Base-by-base conservation (phyloP, 2,113 vertebrate genomes). In the Pipra filicauda region DNA sequence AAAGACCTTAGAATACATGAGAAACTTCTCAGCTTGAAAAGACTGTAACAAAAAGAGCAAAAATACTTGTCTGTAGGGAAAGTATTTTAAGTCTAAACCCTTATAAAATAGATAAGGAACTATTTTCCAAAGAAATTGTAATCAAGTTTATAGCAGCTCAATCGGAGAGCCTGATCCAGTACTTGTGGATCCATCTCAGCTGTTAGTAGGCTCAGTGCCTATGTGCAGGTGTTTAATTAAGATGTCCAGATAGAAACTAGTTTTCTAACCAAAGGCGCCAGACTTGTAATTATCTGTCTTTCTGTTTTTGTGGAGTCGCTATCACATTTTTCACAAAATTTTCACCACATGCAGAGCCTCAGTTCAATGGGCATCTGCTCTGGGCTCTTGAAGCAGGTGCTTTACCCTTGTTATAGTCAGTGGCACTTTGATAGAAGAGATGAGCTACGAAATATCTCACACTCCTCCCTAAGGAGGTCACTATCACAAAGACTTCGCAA, bases 161-260 rank as follows among this genome's bases (percentile, higher is more conserved):
- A 2, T 51, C 31, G 9, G 79, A 76, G 31, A 70, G 16, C 19
- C 41, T 21, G 48, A 24, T 55, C n/a, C 31, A 6, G 28, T 30
- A 20, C 20, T 26, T 2, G 3, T 2, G 2, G 58, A 27, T 30
- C 35, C 5, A 2, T 30, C 43, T 74, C 1, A 3, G 9, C 26
- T 28, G 18, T 61, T 65, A 51, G 66, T 39, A 85, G 71, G 30
- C 49, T 92, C 82, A 39, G 35, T 5, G 11, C 39, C 35, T 23
- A 19, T 4, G 9, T 69, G 35, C 52, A 85, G 39, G 28, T 4
- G 3, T 55, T 59, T 90, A 49, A 58, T n/a, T 61, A 30, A 59
- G 52, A 37, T 57, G 18, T 39, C 22, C 51, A 77, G 59, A 18
- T 86, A 69, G 2, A 4, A 69, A 69, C 35, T 44, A 37, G 28